Evolutionary conservation across 2,797 vertebrate species (phyloP), one percentile per base, ranked within the genome.

Genomic region (Xenentodon cancila): DNA sequence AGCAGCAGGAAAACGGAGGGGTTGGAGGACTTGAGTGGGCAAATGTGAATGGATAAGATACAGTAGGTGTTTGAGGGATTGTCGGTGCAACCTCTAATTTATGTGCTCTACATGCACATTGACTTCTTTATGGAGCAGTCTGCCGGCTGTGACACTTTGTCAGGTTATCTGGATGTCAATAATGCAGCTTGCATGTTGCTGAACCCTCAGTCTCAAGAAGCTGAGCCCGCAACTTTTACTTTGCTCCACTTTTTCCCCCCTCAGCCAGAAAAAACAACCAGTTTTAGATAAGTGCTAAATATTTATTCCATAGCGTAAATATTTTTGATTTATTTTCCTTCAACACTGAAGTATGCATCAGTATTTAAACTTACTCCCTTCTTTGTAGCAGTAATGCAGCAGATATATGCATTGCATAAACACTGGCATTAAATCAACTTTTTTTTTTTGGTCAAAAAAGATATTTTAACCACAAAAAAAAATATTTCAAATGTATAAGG

Each of bases 161-260:
- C 17, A 44, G 44, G 54, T 16, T 50, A 53, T 48, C 25, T 49
- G 42, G n/a, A 27, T 34, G 7, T 70, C 71, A 65, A 71, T 79
- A 80, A 69, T 81, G 87, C 79, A 69, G 73, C 40, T 60, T 32
- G 32, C 9, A 32, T 32, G 32, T 75, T 84, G 80, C 79, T 81
- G 77, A 88, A 71, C 48, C 37, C 32, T 84, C 71, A 65, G 32
- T 57, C 58, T 59, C 30, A 50, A 68, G 45, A 32, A 50, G 62
- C 79, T 84, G 70, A 80, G 59, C 21, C 18, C 19, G 77, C 79
- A 75, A 27, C 67, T 77, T 78, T 21, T 6, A 56, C 66, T 66
- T 25, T 25, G 51, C 54, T 37, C 16, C 25, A 40, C 46, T 6
- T 12, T 42, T 70, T 68, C 40, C 9, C 32, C n/a, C 27, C 50